These are phyloP conservation scores for Zaprionus lineosus DNA, from an alignment of 2,888 invertebrate genomes.

Conservation along the genomic window DNA sequence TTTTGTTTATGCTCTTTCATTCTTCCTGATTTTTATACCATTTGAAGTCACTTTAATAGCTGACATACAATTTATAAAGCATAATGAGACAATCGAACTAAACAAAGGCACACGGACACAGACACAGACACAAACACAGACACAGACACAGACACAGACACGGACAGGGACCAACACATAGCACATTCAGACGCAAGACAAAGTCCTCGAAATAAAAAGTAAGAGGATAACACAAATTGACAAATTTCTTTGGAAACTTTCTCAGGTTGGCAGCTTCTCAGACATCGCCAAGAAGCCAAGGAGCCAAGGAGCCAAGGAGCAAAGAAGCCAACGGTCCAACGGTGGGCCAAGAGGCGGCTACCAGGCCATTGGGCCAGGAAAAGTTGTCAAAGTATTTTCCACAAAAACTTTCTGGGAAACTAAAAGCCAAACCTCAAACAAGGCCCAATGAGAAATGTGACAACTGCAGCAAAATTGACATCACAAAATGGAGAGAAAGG, in stretches of 20 bases:
- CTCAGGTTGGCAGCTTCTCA: slow-evolving; percentile 52
- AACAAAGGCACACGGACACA: slow-evolving; percentile 19
- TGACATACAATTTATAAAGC: slow-evolving; percentile 63
- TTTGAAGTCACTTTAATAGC: slow-evolving; percentile 70
- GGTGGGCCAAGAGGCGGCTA: too few species aligned
- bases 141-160: neutral
- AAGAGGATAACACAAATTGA: slow-evolving; percentile 67
- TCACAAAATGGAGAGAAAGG: slow-evolving; percentile 20
- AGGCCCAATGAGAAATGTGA: slow-evolving; percentile 54
- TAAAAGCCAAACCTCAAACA: slow-evolving; percentile 47
- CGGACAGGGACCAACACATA: neutral
- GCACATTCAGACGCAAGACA: neutral
- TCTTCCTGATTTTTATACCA: slow-evolving; percentile 60
- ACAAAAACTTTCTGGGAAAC: slow-evolving; percentile 69
- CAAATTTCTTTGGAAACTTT: slow-evolving; percentile 37
- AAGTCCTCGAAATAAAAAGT: slow-evolving; percentile 11
- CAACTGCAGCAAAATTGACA: slow-evolving; percentile 55
- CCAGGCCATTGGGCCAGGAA: too few species aligned
- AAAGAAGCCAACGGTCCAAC: too few species aligned
- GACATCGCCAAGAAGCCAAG: slow-evolving; percentile 16
- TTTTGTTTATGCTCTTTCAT: slow-evolving; percentile 74
- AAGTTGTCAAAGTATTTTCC: slow-evolving; percentile 65
- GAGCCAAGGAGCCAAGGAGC: too few species aligned
- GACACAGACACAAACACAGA: neutral
- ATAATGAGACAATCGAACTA: slow-evolving; percentile 59